phyloP scores from a whole-genome alignment of 1,140 invertebrate species.

The Euwallacea fornicatus region DNA sequence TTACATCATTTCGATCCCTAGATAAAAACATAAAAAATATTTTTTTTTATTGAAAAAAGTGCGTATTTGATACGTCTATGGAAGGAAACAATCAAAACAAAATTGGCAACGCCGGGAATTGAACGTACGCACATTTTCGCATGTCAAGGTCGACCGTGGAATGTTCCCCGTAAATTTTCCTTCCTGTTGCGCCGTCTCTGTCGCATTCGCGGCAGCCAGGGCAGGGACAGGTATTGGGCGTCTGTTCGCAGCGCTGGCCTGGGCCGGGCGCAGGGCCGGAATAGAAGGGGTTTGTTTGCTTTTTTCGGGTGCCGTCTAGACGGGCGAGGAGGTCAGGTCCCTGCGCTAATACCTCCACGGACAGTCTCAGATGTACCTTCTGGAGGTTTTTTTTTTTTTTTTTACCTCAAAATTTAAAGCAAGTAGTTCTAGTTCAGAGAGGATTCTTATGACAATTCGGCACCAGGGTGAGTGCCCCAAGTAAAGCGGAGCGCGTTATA shows the following conservation, averaged over 20 bases:
- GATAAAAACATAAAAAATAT: too few species aligned
- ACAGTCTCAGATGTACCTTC: neutral
- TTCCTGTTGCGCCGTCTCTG: constrained; percentile 18
- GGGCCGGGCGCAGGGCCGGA: neutral
- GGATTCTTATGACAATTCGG: too few species aligned
- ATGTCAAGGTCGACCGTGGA: constrained; percentile 21
- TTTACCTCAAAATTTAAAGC: neutral
- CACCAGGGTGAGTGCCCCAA: too few species aligned
- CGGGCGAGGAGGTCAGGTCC: neutral
- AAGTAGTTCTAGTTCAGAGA: neutral
- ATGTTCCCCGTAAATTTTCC: constrained; percentile 14
- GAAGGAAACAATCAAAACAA: neutral
- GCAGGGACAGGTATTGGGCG: neutral
- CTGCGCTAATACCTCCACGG: neutral
- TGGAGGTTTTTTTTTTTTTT: neutral
- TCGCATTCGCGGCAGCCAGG: neutral
- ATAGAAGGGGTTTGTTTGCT: neutral
- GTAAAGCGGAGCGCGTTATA: too few species aligned
- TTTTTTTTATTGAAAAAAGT: neutral
- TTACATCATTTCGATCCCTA: too few species aligned
- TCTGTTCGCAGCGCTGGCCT: neutral
- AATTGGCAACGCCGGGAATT: neutral
- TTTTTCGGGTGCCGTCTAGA: neutral
- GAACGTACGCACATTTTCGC: constrained; percentile 26
- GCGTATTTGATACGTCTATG: neutral